Evolutionary conservation across 2,888 invertebrate species (phyloP).

Genomic region (Drosophila diplacantha): DNA sequence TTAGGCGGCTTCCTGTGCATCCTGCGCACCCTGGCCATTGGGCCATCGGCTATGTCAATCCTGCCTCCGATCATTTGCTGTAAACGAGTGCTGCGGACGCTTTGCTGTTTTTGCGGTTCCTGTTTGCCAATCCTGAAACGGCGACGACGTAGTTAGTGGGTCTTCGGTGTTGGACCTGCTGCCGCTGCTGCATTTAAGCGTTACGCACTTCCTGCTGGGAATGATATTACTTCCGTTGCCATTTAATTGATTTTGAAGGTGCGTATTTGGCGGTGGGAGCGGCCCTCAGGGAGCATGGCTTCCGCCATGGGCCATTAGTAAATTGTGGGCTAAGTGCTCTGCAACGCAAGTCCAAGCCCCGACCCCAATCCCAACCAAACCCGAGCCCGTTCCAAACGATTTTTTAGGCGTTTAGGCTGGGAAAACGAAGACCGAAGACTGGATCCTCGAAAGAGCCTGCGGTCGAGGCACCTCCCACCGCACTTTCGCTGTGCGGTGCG

Average conservation of each 20-base stretch:
- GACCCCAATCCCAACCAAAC: not conserved
- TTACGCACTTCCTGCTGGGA: slow-evolving; percentile 68
- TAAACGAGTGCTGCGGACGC: slow-evolving; percentile 46
- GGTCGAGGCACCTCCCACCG: slow-evolving; percentile 47
- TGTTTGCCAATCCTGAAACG: slow-evolving; percentile 19
- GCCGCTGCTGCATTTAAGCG: slow-evolving; percentile 61
- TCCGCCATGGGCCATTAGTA: slow-evolving; percentile 62
- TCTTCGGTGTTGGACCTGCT: slow-evolving; percentile 8
- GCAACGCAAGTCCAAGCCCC: slow-evolving; percentile 25
- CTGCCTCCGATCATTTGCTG: slow-evolving; percentile 52
- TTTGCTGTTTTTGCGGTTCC: slow-evolving; percentile 62
- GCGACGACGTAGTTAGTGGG: slow-evolving; percentile 11
- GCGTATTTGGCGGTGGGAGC: slow-evolving; percentile 33
- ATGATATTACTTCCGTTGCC: slow-evolving; percentile 73
- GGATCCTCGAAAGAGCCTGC: slow-evolving; percentile 29
- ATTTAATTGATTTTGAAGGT: slow-evolving; percentile 73
- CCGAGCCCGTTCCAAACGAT: slow-evolving; percentile 24
- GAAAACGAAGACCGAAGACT: slow-evolving; percentile 32
- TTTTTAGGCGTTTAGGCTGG: slow-evolving; percentile 50
- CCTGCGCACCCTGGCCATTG: slow-evolving; percentile 44
- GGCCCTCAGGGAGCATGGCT: slow-evolving; percentile 20
- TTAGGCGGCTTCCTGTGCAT: slow-evolving; percentile 54
- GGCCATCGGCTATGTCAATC: slow-evolving; percentile 38
- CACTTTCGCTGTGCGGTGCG: slow-evolving; percentile 58
- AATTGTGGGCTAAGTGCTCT: slow-evolving; percentile 70